Evolutionary conservation across 2,797 vertebrate genomes (phyloP), one percentile per base, ranked within the genome.

Genomic region (Enteromius radiatus): DNA sequence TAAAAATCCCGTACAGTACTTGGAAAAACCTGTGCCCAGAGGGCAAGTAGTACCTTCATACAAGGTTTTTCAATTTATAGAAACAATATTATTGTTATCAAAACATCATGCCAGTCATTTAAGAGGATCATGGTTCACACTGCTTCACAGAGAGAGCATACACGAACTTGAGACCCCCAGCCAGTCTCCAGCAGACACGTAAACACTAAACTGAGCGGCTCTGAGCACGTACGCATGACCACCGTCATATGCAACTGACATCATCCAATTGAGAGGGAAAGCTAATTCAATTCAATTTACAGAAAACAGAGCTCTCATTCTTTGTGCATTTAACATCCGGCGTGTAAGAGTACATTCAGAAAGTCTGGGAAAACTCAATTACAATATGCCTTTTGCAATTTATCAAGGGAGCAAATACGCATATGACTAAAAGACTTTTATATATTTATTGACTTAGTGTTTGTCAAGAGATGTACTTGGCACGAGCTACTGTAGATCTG

Each of bases 161-260:
- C 78, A 86, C 81, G 84, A 86, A 80, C 76, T 80, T 41, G n/a
- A 83, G 71, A 69, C 59, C 73, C 59, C 73, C 28, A 81, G 56
- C 71, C 76, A 47, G 23, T 63, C 77, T 86, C 81, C 78, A 80
- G 77, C 65, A 76, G 81, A 69, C 14, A 74, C 23, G 10, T 21
- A 76, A 76, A 76, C 73, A 76, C 52, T 7, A n/a, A 14, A 31
- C 21, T 5, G 21, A 31, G 33, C 2, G 43, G 23, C 43, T 36
- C 76, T 2, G 64, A 70, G 54, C 84, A 86, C 77, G 81, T 83
- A 80, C 63, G 10, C 81, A 64, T 68, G 21, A 67, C 23, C 4
- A 36, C 41, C 33, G 68, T 65, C 54, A 54, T n/a, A 41, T 15
- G 28, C 64, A 65, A 47, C 33, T 63, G 73, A 64, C 73, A 76